Base-by-base conservation (phyloP, 2,888 invertebrate genomes). In the Oscheius sp. region DNA sequence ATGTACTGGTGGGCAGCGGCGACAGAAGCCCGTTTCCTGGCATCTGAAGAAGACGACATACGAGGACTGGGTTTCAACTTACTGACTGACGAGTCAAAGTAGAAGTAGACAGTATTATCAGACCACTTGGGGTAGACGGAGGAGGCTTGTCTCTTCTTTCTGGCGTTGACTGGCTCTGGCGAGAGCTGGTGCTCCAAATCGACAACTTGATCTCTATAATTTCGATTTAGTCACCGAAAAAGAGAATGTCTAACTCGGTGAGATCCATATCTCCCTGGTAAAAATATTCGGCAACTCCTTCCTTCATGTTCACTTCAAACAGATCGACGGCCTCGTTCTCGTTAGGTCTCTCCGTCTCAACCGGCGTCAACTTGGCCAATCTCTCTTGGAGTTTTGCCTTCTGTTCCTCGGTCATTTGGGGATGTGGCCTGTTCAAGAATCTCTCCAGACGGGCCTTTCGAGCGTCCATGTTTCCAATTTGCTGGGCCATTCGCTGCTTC, bases 131-230 rank as follows among this genome's bases (percentile, higher is more conserved):
- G 25, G 29, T 72, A 73, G 6, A 55, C 21, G 18, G 59, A 77
- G 18, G 64, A 46, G 29, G 76, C 69, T 56, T 78, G 78, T 29
- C 80, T 43, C 55, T 80, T 80, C 43, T 70, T 69, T 18, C 80
- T 21, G 7, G 18, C 68, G 21, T 68, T 35, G 18, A n/a, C 46
- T 13, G 43, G n/a, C 23, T 27, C 58, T 6, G 35, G 35, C 9
- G 35, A 35, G 35, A 35, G 35, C 35, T 35, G 35, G 35, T 35
- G 35, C 35, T 35, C 35, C 35, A 35, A 35, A 9, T 35, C 35
- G 35, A 9, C 9, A 1, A 69, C 0, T 55, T 69, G 69, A 0
- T 55, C 27, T 5, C 69, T 69, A 23, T 25, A 58, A 35, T 35
- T 35, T 6, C n/a, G n/a, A n/a, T n/a, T n/a, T n/a, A n/a, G n/a